Conservation (phyloP, 2,888 invertebrate genomes). For the Apodemia mormo region DNA sequence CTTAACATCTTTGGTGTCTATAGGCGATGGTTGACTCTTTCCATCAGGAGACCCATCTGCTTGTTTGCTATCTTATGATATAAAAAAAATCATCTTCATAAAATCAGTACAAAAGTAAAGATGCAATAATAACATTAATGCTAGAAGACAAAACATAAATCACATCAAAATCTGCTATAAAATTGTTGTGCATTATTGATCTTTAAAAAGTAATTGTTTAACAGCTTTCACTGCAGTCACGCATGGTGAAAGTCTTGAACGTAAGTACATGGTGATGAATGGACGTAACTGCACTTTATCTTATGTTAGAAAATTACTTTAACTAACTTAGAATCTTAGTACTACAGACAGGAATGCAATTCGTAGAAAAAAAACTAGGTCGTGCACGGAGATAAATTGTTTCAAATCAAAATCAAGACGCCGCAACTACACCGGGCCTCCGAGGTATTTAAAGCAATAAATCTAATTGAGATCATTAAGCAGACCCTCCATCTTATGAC, state of each 20-base stretch:
- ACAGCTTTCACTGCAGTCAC: constrained; percentile 37
- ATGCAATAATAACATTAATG: too few relatives aligned
- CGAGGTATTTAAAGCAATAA: not conserved
- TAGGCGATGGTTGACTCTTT: too few relatives aligned
- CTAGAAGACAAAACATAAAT: too few relatives aligned
- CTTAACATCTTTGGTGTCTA: too few relatives aligned
- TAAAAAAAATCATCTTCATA: too few relatives aligned
- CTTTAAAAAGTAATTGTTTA: constrained; percentile 29
- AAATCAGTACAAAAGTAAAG: too few relatives aligned
- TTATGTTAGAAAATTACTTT: constrained; percentile 20
- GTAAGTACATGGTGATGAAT: constrained; percentile 20
- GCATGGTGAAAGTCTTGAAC: constrained; percentile 38
- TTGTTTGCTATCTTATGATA: too few relatives aligned
- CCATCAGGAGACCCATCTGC: too few relatives aligned
- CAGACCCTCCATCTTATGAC: constrained; percentile 32
- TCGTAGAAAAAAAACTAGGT: constrained; percentile 5
- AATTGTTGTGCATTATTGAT: not conserved
- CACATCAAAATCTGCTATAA: too few relatives aligned
- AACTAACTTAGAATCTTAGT: not conserved
- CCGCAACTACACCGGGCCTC: constrained; percentile 3
- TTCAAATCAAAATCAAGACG: not conserved
- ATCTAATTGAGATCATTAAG: not conserved
- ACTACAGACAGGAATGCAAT: not conserved
- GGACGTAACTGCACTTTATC: not conserved
- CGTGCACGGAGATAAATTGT: not conserved